phyloP scores from a whole-genome alignment of 2,797 vertebrate genomes.

The Pristis pectinata region DNA sequence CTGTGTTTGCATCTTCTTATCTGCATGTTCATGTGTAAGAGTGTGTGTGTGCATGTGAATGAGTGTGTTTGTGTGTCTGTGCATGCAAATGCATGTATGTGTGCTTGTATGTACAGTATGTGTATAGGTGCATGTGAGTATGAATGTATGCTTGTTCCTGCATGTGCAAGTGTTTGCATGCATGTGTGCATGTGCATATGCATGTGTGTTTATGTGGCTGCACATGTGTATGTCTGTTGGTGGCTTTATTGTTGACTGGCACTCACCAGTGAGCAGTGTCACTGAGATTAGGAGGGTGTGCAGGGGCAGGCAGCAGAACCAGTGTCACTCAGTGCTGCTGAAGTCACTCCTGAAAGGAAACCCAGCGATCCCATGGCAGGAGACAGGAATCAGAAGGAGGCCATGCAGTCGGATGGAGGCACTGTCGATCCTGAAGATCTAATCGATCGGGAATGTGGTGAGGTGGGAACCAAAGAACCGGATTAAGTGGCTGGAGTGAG shows the following conservation, averaged over 20 bases:
- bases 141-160: no score
- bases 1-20: neutral
- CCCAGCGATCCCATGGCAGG: no score
- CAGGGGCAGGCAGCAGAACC: no score
- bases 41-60: no score
- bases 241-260: no score
- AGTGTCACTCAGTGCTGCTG: neutral
- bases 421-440: neutral
- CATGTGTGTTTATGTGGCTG: neutral
- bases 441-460: neutral
- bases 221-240: neutral
- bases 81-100: neutral
- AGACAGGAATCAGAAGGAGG: neutral
- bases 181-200: neutral
- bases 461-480: neutral
- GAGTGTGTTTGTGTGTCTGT: no score
- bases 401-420: no score
- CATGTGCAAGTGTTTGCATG: neutral
- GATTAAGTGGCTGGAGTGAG: neutral
- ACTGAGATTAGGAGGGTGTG: neutral
- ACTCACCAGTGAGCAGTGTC: neutral
- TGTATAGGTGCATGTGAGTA: no score
- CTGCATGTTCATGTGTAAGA: neutral
- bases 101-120: neutral
- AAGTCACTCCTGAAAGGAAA: neutral